A percentile compares a stretch with the other conserved stretches of the same genome.
phyloP scores from a whole-genome alignment of 1,140 invertebrate genomes.

The Episyrphus balteatus region DNA sequence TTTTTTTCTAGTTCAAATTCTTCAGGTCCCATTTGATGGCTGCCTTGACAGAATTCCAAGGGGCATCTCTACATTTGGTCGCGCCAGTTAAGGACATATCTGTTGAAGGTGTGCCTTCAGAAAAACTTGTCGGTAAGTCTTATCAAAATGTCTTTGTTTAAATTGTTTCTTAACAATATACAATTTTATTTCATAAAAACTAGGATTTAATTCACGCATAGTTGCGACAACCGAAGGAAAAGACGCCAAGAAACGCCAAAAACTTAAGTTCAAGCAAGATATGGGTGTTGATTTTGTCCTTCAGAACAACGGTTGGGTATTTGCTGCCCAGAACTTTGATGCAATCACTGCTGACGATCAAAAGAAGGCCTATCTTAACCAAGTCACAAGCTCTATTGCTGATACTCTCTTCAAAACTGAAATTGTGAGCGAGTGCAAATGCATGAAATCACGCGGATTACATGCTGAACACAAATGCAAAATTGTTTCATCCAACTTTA shows the following conservation, averaged over 20 bases:
- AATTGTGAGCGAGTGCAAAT: slow-evolving; percentile 24
- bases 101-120: slow-evolving; percentile 20
- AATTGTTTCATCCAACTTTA: slow-evolving; percentile 24
- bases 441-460: slow-evolving; percentile 16
- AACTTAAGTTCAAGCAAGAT: slow-evolving; percentile 41
- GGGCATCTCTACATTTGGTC: slow-evolving; percentile 24
- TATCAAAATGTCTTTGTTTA: slow-evolving; percentile 33
- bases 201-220: slow-evolving; percentile 39
- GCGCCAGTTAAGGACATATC: slow-evolving; percentile 25
- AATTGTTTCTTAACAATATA: not conserved
- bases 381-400: slow-evolving; percentile 22
- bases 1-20: slow-evolving; percentile 19
- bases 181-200: not conserved
- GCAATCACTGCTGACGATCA: slow-evolving; percentile 21
- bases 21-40: slow-evolving; percentile 19
- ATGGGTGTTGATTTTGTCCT: slow-evolving; percentile 41
- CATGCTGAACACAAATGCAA: slow-evolving; percentile 25
- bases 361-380: slow-evolving; percentile 18
- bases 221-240: slow-evolving; percentile 43
- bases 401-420: slow-evolving; percentile 33
- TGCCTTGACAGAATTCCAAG: slow-evolving; percentile 19
- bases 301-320: slow-evolving; percentile 29
- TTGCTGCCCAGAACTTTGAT: slow-evolving; percentile 28
- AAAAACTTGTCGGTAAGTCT: slow-evolving; percentile 27
- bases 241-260: slow-evolving; percentile 46